Conservation (phyloP, 2,888 invertebrate species). For the Ypsolopha sequella region DNA sequence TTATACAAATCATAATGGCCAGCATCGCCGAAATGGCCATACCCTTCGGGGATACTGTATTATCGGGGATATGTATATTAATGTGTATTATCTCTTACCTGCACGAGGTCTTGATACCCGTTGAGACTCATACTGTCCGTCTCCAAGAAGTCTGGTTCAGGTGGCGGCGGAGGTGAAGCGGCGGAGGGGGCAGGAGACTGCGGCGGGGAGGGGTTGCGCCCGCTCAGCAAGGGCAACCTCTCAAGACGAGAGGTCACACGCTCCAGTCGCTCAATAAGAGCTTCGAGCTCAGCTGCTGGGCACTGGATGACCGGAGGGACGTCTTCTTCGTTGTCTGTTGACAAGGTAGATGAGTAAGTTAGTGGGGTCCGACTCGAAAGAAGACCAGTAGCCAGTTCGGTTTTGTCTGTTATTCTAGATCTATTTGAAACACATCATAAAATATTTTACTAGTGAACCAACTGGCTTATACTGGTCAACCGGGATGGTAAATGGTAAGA, state of each 20-base stretch:
- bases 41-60: no score
- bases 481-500: no score
- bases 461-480: no score
- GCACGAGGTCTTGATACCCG: slow-evolving; percentile 80
- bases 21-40: no score
- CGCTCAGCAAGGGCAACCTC: slow-evolving; percentile 51
- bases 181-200: slow-evolving; percentile 38
- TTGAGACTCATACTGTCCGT: slow-evolving; percentile 78
- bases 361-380: neutral
- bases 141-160: slow-evolving; percentile 18
- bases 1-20: no score
- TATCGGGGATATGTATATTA: no score
- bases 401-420: no score
- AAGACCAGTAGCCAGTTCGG: neutral
- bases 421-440: no score
- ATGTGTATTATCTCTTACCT: slow-evolving; percentile 25
- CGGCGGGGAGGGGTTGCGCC: slow-evolving; percentile 33
- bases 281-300: slow-evolving; percentile 74
- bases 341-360: slow-evolving; percentile 7
- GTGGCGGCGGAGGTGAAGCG: slow-evolving; percentile 21
- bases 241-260: slow-evolving; percentile 80
- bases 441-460: no score
- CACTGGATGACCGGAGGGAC: slow-evolving; percentile 41
- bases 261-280: slow-evolving; percentile 80
- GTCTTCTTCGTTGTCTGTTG: slow-evolving; percentile 60